Conservation (phyloP, 2,113 vertebrate genomes). For the Microcebus murinus region DNA sequence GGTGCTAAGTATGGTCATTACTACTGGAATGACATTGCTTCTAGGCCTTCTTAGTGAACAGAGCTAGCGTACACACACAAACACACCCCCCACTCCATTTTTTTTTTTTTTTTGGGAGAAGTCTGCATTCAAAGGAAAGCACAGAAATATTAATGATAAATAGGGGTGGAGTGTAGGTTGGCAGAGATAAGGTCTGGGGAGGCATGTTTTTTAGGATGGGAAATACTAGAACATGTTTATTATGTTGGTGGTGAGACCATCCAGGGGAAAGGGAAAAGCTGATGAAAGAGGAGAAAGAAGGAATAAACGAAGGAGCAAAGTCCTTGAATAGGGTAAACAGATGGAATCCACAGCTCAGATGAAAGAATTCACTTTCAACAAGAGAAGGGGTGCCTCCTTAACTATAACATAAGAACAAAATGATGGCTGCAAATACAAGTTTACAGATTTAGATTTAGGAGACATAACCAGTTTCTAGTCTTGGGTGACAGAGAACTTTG, state of each 20-base stretch:
- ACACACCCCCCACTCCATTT: not conserved
- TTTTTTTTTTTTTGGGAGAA: constrained; percentile 9
- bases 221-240: not conserved
- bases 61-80: not conserved
- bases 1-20: not conserved
- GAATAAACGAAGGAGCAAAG: not conserved
- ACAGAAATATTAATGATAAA: not conserved
- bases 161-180: not conserved
- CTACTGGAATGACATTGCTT: not conserved
- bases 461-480: not conserved
- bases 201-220: not conserved
- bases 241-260: not conserved
- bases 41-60: not conserved
- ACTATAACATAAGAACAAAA: not conserved
- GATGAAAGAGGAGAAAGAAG: not conserved
- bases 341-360: not conserved
- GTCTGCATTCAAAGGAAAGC: not conserved
- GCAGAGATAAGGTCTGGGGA: not conserved
- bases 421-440: not conserved
- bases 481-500: not conserved
- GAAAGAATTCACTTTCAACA: not conserved
- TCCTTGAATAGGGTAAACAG: not conserved
- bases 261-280: not conserved
- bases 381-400: not conserved
- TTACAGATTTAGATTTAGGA: not conserved